A percentile compares a stretch with the other conserved stretches of the same genome.
Conservation (phyloP, 2,888 invertebrate species). For the Lasiommata megera region DNA sequence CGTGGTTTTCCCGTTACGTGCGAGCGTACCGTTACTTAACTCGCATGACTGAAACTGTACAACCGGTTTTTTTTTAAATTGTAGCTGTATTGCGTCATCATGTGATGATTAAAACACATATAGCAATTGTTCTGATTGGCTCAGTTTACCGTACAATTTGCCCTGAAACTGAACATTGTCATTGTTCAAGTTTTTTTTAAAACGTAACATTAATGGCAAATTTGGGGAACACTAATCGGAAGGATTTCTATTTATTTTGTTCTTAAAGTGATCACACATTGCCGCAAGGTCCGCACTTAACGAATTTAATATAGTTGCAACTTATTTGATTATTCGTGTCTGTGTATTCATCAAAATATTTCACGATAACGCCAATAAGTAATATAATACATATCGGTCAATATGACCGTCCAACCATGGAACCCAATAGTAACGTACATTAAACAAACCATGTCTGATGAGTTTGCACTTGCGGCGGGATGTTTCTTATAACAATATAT, state of each 20-base stretch:
- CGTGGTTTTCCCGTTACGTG: conserved; percentile 21
- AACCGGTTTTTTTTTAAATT: conserved; percentile 12
- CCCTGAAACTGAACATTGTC: neutral
- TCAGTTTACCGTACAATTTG: neutral
- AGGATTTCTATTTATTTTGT: neutral
- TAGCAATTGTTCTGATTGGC: conserved; percentile 12
- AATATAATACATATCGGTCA: no score
- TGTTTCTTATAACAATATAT: no score
- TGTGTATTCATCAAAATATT: no score
- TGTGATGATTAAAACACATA: neutral
- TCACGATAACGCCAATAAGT: no score
- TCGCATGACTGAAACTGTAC: conserved; percentile 24
- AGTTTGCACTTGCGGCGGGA: no score
- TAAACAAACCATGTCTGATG: no score
- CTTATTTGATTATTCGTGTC: no score
- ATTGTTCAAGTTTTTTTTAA: no score
- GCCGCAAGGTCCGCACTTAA: neutral
- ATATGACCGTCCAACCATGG: no score
- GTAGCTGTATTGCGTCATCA: neutral
- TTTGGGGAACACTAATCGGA: neutral
- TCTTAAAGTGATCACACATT: neutral
- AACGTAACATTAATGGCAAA: no score
- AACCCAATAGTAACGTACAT: no score
- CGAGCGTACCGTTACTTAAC: conserved; percentile 27
- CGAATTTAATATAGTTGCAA: no score